Conservation (phyloP, 2,113 vertebrate genomes). For the Rhinolophus sinicus region DNA sequence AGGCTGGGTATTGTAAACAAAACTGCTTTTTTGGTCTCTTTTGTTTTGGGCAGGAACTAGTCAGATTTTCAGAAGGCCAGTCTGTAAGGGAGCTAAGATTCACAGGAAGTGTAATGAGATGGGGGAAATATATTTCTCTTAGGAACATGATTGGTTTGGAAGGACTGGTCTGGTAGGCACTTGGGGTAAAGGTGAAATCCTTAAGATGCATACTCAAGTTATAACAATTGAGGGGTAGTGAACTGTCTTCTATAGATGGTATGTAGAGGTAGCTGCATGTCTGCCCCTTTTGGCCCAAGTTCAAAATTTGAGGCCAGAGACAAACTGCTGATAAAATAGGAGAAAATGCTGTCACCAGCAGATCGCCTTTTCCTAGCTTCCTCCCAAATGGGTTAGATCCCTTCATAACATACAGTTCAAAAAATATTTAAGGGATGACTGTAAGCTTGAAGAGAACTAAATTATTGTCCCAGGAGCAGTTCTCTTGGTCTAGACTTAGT, state of each 20-base stretch:
- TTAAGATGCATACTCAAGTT: background rate
- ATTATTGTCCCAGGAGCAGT: background rate
- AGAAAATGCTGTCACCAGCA: background rate
- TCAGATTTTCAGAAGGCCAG: background rate
- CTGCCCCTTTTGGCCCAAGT: background rate
- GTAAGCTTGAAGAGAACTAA: background rate
- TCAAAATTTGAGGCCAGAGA: background rate
- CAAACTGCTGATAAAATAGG: background rate
- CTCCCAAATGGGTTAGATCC: background rate
- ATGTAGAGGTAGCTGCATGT: too few species aligned
- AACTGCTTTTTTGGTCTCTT: background rate
- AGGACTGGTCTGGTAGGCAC: background rate
- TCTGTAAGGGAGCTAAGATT: background rate
- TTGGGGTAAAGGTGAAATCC: background rate
- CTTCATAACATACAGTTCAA: background rate
- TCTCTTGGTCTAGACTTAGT: background rate
- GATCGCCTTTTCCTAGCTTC: background rate
- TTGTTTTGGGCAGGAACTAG: background rate
- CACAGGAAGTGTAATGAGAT: background rate
- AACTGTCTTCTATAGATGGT: background rate
- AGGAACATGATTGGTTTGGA: background rate
- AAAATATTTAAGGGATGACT: background rate
- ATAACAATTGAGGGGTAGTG: background rate
- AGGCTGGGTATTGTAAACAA: background rate
- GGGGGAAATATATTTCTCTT: background rate